phyloP scores from a whole-genome alignment of 2,888 invertebrate species.

The Mythimna vitellina region DNA sequence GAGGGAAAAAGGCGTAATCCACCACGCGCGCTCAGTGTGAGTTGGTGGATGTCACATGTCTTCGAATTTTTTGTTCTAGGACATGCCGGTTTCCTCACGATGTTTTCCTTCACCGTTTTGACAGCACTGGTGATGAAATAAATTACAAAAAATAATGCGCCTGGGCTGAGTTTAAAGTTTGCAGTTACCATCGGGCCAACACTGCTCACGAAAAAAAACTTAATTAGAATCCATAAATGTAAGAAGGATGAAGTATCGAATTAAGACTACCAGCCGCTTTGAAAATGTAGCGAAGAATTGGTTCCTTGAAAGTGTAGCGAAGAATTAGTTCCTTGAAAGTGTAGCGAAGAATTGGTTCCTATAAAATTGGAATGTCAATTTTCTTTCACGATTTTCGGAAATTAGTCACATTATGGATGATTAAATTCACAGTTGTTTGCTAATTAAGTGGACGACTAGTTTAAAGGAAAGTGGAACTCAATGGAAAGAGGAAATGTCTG shows the following conservation, averaged over 20 bases:
- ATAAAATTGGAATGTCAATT: background rate
- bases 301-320: conserved; percentile 20
- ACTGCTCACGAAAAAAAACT: too few relatives aligned
- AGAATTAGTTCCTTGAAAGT: conserved; percentile 25
- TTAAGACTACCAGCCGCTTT: background rate
- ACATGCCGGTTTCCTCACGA: too few relatives aligned
- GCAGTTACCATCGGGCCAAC: too few relatives aligned
- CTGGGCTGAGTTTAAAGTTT: too few relatives aligned
- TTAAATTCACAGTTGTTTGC: conserved; percentile 40
- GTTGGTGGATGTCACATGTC: too few relatives aligned
- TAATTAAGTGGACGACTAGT: conserved; percentile 50
- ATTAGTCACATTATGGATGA: conserved; percentile 48
- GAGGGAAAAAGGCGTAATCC: too few relatives aligned
- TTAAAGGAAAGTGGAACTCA: conserved; percentile 48
- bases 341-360: conserved; percentile 13
- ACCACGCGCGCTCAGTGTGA: too few relatives aligned
- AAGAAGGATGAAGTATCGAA: background rate
- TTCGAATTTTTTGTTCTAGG: too few relatives aligned
- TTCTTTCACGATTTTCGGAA: conserved; percentile 41
- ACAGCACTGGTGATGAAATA: too few relatives aligned
- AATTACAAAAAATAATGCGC: too few relatives aligned
- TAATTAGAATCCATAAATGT: background rate
- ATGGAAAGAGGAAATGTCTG: conserved; percentile 36
- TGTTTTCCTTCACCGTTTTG: too few relatives aligned
- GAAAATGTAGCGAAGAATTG: conserved; percentile 14